These are phyloP conservation scores for Lagorchestes hirsutus DNA, from an alignment of 2,797 vertebrate genomes.

Conservation along the genomic window DNA sequence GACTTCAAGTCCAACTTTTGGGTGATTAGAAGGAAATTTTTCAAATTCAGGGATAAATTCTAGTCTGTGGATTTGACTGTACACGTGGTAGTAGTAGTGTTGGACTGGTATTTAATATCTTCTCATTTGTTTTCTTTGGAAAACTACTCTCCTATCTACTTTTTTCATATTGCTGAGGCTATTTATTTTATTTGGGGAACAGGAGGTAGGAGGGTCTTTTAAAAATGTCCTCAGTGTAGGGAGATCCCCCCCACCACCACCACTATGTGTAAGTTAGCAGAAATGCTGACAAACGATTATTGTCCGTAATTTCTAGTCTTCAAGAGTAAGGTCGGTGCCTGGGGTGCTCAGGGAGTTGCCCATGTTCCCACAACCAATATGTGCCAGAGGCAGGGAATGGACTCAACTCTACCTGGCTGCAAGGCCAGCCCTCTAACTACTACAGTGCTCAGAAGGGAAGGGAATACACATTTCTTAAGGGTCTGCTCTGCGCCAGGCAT, in stretches of 20 bases:
- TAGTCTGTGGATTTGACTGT: not conserved
- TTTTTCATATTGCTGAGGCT: too few species aligned
- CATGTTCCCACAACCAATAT: not conserved
- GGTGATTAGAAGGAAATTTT: not conserved
- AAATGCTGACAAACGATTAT: not conserved
- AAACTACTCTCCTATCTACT: not conserved
- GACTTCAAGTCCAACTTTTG: not conserved
- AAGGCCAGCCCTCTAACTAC: not conserved
- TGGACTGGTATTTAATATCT: not conserved
- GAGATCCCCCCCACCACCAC: not conserved
- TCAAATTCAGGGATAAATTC: not conserved
- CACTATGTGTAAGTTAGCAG: too few species aligned
- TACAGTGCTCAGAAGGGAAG: not conserved
- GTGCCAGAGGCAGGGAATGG: not conserved
- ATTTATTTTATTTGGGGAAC: too few species aligned
- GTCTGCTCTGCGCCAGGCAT: not conserved
- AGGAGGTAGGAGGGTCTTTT: not conserved
- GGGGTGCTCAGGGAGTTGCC: not conserved
- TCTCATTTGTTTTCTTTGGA: not conserved
- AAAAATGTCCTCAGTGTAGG: not conserved
- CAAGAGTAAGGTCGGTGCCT: not conserved
- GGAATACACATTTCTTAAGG: not conserved
- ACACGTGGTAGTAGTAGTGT: not conserved
- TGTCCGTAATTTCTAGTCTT: not conserved
- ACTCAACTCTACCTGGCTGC: not conserved